Conservation (phyloP, 2,888 invertebrate species). For the Arge pagana region DNA sequence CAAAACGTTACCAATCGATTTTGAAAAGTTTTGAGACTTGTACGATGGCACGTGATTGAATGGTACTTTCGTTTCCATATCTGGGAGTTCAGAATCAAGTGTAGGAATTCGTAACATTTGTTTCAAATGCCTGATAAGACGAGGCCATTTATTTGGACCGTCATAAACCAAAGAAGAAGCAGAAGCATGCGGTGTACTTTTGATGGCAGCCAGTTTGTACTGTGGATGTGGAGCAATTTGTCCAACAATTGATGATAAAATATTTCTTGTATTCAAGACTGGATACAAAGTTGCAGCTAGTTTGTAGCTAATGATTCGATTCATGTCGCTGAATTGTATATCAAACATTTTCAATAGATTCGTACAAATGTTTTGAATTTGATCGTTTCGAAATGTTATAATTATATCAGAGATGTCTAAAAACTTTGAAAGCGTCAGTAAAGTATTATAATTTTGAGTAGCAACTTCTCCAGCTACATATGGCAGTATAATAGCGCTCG, state of each 20-base stretch:
- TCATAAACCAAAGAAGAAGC: slow-evolving; percentile 49
- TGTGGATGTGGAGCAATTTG: slow-evolving; percentile 58
- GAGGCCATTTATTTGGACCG: slow-evolving; percentile 53
- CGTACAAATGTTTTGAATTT: slow-evolving; percentile 55
- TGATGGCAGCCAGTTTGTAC: slow-evolving; percentile 59
- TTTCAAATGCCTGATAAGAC: slow-evolving; percentile 48
- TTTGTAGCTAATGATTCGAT: slow-evolving; percentile 59
- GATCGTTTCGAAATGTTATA: slow-evolving; percentile 60
- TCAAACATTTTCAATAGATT: slow-evolving; percentile 45
- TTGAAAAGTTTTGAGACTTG: slow-evolving; percentile 26
- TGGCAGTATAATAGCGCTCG: slow-evolving; percentile 58
- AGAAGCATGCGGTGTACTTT: slow-evolving; percentile 54
- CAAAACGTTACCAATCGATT: slow-evolving; percentile 53
- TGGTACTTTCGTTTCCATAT: slow-evolving; percentile 40
- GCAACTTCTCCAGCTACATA: slow-evolving; percentile 60
- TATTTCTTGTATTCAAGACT: slow-evolving; percentile 39
- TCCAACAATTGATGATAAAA: slow-evolving; percentile 47
- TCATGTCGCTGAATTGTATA: slow-evolving; percentile 56
- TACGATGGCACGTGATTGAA: slow-evolving; percentile 15
- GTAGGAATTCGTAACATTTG: slow-evolving; percentile 42
- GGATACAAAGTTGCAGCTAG: slow-evolving; percentile 59
- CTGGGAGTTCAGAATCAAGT: slow-evolving; percentile 31
- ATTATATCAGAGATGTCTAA: slow-evolving; percentile 55
- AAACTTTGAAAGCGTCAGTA: slow-evolving; percentile 59
- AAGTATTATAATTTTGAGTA: slow-evolving; percentile 62